A percentile compares a stretch with the other conserved stretches of the same genome.
Conservation (phyloP, 92 coral and sea anemone species). For the Plumapathes pennacea region DNA sequence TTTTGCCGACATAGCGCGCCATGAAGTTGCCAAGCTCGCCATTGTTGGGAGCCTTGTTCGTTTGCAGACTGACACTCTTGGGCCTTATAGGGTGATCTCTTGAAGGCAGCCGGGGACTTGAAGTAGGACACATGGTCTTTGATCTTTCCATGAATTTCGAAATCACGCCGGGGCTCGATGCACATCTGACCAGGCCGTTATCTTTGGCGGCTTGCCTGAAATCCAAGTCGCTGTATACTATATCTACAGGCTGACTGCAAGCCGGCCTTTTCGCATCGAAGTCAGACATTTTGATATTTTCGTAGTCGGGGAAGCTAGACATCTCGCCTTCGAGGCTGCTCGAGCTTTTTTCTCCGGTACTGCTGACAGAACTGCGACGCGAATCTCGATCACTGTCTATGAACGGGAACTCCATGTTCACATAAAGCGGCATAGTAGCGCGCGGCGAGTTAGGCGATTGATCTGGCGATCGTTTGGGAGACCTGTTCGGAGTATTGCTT, state of each 20-base stretch:
- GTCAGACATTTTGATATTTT: conserved; percentile 60
- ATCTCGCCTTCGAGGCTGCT: conserved; percentile 54
- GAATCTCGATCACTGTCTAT: conserved; percentile 54
- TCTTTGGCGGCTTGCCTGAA: no score
- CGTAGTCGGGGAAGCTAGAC: conserved; percentile 51
- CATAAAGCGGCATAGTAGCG: conserved; percentile 55
- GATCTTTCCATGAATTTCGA: conserved; percentile 23
- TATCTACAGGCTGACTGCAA: conserved; percentile 78
- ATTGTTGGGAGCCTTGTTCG: conserved; percentile 11
- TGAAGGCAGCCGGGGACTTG: conserved; percentile 54
- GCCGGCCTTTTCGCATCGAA: conserved; percentile 22
- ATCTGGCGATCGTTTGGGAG: conserved; percentile 51
- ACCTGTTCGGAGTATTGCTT: conserved; percentile 24
- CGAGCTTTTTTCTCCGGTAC: conserved; percentile 45
- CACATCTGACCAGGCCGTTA: no score
- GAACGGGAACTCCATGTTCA: conserved; percentile 61
- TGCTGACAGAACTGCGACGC: conserved; percentile 60
- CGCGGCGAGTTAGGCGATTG: conserved; percentile 41
- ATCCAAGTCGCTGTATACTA: conserved; percentile 90
- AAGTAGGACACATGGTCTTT: conserved; percentile 41
- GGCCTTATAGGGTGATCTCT: conserved; percentile 54
- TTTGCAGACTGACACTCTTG: conserved; percentile 58
- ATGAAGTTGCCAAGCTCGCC: conserved; percentile 73
- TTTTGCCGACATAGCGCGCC: conserved; percentile 70
- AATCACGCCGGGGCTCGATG: no score